Percentiles rank a stretch among this genome's conserved stretches.
Conservation (phyloP, 2,797 vertebrate genomes). For the Perodicticus potto region DNA sequence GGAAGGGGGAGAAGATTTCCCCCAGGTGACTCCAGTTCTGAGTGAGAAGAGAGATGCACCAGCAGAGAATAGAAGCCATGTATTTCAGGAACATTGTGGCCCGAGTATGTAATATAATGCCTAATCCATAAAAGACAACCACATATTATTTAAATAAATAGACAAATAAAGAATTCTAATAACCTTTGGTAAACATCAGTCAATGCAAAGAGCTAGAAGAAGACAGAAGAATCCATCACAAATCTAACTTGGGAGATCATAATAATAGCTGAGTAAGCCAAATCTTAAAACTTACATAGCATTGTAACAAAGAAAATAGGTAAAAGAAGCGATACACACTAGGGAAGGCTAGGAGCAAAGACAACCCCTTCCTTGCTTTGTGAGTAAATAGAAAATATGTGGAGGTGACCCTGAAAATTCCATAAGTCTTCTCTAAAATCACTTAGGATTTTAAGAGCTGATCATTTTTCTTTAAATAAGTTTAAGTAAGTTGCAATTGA, state of each 20-base stretch:
- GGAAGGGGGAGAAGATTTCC: neutral
- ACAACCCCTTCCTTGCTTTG: neutral
- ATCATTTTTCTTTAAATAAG: neutral
- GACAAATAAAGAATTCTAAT: neutral
- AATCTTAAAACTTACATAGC: accelerated
- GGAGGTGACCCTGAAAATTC: neutral
- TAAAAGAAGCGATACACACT: neutral
- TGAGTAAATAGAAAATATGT: too few species aligned
- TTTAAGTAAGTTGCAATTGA: neutral
- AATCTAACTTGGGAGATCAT: neutral
- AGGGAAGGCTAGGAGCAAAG: neutral
- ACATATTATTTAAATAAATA: neutral
- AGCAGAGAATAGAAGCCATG: neutral
- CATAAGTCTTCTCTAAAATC: neutral
- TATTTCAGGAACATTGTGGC: neutral
- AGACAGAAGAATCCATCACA: neutral
- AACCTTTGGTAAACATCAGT: neutral
- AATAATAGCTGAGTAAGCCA: neutral
- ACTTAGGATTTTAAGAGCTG: neutral
- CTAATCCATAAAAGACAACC: neutral
- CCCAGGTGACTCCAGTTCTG: neutral
- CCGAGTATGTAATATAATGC: accelerated
- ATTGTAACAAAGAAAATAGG: neutral
- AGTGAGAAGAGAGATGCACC: neutral
- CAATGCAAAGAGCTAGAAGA: neutral